Conservation (phyloP, 2,797 vertebrate species). For the Sciurus carolinensis region DNA sequence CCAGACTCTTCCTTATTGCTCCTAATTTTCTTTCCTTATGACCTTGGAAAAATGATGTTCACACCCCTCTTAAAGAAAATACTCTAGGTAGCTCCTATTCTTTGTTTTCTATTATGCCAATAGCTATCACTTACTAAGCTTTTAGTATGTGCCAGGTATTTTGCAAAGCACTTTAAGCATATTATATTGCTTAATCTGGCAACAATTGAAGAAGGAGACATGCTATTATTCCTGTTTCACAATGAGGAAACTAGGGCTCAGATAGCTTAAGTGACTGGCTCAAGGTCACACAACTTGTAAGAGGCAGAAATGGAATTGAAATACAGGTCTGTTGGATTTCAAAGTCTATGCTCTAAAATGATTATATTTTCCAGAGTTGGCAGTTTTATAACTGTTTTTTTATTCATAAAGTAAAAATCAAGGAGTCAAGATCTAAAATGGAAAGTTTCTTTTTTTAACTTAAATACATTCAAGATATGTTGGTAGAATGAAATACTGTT, state of each 20-base stretch:
- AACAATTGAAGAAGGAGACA: conserved; percentile 14
- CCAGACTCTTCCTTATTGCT: conserved; percentile 46
- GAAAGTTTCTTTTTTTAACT: not conserved
- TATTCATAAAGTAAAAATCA: conserved; percentile 50
- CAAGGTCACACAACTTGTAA: conserved; percentile 51
- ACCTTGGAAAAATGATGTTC: conserved; percentile 65
- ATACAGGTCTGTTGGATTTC: not conserved
- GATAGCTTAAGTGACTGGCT: conserved; percentile 7
- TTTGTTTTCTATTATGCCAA: conserved; percentile 2
- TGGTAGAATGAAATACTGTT: conserved; percentile 3
- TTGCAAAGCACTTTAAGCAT: conserved; percentile 34
- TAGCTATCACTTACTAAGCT: conserved; percentile 52
- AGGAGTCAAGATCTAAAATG: not conserved
- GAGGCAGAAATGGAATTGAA: conserved; percentile 35
- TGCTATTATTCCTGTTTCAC: not conserved
- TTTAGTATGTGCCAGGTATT: conserved; percentile 9
- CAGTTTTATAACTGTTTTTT: not conserved
- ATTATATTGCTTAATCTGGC: conserved; percentile 45
- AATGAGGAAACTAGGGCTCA: conserved; percentile 9
- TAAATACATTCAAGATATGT: conserved; percentile 25
- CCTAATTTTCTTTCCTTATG: conserved; percentile 14
- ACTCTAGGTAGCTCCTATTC: not conserved
- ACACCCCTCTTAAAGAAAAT: conserved; percentile 39
- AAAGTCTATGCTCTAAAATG: not conserved
- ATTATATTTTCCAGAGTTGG: not conserved